Conservation (phyloP, 2,888 invertebrate genomes). For the Philereme transversata region DNA sequence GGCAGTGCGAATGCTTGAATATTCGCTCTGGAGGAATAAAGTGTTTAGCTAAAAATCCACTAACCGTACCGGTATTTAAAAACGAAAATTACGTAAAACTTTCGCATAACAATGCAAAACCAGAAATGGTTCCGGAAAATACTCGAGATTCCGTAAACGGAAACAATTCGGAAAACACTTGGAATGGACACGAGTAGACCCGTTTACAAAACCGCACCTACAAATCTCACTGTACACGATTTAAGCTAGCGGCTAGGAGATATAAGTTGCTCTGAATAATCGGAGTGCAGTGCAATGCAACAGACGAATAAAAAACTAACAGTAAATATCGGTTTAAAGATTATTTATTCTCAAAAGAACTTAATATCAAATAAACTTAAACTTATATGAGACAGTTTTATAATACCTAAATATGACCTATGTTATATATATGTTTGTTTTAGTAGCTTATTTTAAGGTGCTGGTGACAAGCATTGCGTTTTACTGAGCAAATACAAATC, state of each 20-base stretch:
- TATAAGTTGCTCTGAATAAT: constrained; percentile 69
- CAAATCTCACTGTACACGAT: constrained; percentile 55
- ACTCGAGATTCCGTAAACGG: background rate
- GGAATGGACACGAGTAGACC: constrained; percentile 16
- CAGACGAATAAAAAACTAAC: constrained; percentile 40
- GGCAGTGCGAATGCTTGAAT: too few relatives aligned
- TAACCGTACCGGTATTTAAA: too few relatives aligned
- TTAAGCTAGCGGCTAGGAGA: constrained; percentile 61
- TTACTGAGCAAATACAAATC: too few relatives aligned
- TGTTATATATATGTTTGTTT: too few relatives aligned
- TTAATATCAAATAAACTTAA: too few relatives aligned
- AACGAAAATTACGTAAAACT: background rate
- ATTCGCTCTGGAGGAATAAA: too few relatives aligned
- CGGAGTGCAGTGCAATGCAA: constrained; percentile 47
- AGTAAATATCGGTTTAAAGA: constrained; percentile 21
- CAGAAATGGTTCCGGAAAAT: constrained; percentile 1
- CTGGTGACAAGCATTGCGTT: too few relatives aligned
- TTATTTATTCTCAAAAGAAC: too few relatives aligned
- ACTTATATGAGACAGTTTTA: too few relatives aligned
- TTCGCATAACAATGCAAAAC: background rate
- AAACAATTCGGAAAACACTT: constrained; percentile 4
- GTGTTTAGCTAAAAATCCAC: too few relatives aligned
- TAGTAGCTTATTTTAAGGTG: too few relatives aligned
- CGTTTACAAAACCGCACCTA: constrained; percentile 22
- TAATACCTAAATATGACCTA: too few relatives aligned